Evolutionary conservation across 2,888 invertebrate genomes (phyloP), one percentile per base, ranked within the genome.

Genomic region (Tenthredo livida): DNA sequence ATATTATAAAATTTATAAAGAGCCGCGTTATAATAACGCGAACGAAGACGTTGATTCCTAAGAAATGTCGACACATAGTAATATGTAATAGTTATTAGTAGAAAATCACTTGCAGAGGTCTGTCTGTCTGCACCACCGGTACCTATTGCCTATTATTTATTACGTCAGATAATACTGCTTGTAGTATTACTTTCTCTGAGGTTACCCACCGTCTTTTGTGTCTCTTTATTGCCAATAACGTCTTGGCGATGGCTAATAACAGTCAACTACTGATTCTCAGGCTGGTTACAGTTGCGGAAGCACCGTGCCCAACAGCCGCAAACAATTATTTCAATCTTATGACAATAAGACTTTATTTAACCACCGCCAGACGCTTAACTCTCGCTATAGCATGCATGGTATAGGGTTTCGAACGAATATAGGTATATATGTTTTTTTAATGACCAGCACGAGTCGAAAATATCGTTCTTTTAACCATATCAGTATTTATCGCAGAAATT

Each of bases 281-380:
- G 77, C 50, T 80, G 80, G 80, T 80, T 80, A 61, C 61, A 80
- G 29, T 80, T 87, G 86, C 91, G 90, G 91, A 90, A 92, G 90
- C 88, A 10, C 40, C 29, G 17, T 17, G 29, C 29, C 54, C 54
- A 54, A 54, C 85, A 86, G 91, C 91, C 91, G 88, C 91, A 80
- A 89, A 90, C 90, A 90, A 91, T 91, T 90, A 89, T 91, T 90
- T 90, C 89, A 88, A 91, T 90, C 89, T 88, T 87, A 86, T 86
- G 47, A 54, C 78, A 78, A 78, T 78, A 54, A 33, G 50, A 78
- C 10, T 72, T 72, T 37, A 58, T 78, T 58, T 78, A 47, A 75
- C 29, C 50, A 78, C 37, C 78, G 78, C 50, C 33, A 75, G 25
- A 21, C 33, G 12, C n/a, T 9, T 47, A 50, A 21, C 73, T 25